phyloP scores from a whole-genome alignment of 2,888 invertebrate species.

The Drosophila prolongata region DNA sequence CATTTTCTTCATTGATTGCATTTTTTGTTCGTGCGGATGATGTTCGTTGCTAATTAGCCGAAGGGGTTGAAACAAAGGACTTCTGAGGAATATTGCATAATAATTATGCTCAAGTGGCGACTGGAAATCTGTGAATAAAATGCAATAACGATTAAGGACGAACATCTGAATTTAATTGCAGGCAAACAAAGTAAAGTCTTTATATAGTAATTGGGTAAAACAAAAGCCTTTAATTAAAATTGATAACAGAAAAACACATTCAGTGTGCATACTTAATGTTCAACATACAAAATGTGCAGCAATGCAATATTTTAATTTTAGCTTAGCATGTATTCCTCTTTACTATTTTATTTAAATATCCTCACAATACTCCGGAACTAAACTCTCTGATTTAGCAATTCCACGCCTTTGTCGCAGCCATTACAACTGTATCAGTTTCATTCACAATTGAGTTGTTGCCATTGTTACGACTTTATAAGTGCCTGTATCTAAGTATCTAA shows the following conservation, averaged over 20 bases:
- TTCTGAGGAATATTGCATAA: slow-evolving; percentile 22
- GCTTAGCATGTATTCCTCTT: too few relatives aligned
- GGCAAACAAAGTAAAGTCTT: neutral
- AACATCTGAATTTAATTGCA: slow-evolving; percentile 28
- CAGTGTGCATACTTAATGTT: too few relatives aligned
- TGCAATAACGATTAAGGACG: slow-evolving; percentile 30
- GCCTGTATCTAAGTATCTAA: slow-evolving; percentile 58
- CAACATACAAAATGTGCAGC: too few relatives aligned
- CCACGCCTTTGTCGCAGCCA: slow-evolving; percentile 24
- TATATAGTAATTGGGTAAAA: neutral
- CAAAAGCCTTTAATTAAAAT: neutral
- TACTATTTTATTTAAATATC: neutral
- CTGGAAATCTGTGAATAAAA: slow-evolving; percentile 36
- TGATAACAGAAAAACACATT: too few relatives aligned
- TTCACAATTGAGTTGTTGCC: slow-evolving; percentile 47
- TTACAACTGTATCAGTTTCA: slow-evolving; percentile 47
- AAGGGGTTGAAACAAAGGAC: slow-evolving; percentile 45
- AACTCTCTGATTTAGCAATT: slow-evolving; percentile 7
- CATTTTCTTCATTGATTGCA: slow-evolving; percentile 78
- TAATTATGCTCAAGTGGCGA: slow-evolving; percentile 35
- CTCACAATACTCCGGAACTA: slow-evolving; percentile 6
- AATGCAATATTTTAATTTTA: too few relatives aligned
- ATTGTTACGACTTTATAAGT: slow-evolving; percentile 43
- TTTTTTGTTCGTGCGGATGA: slow-evolving; percentile 46
- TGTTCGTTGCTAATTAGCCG: slow-evolving; percentile 68